A percentile compares a stretch with the other conserved stretches of the same genome.
Conservation (phyloP, 2,797 vertebrate genomes). For the Perodicticus potto region DNA sequence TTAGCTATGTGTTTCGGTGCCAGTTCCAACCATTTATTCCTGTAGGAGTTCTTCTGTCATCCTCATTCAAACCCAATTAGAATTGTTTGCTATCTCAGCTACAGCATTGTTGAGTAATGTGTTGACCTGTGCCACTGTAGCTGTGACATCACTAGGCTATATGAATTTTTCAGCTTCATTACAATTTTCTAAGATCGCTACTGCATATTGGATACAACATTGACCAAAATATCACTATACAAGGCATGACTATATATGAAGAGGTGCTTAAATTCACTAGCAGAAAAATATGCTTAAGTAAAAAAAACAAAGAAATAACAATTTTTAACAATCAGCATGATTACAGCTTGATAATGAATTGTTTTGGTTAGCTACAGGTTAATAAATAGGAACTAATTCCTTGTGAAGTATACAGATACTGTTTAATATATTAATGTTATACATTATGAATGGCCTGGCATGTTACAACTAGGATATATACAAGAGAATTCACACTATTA, state of each 20-base stretch:
- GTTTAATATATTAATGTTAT: neutral
- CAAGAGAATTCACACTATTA: neutral
- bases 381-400: neutral
- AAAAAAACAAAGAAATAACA: neutral
- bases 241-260: neutral
- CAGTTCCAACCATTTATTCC: neutral
- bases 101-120: neutral
- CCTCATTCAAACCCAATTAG: neutral
- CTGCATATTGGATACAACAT: neutral
- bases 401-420: neutral
- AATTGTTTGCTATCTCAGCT: neutral
- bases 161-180: neutral
- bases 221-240: neutral
- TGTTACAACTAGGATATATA: neutral
- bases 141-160: neutral
- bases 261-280: neutral
- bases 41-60: neutral
- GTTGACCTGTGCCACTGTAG: neutral
- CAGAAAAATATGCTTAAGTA: neutral
- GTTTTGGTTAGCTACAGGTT: neutral
- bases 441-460: neutral
- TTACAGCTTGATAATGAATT: neutral
- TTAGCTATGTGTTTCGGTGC: neutral
- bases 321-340: neutral
- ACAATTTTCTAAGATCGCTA: neutral